Evolutionary conservation across 2,888 invertebrate species (phyloP).

Genomic region (Oligia strigilis): DNA sequence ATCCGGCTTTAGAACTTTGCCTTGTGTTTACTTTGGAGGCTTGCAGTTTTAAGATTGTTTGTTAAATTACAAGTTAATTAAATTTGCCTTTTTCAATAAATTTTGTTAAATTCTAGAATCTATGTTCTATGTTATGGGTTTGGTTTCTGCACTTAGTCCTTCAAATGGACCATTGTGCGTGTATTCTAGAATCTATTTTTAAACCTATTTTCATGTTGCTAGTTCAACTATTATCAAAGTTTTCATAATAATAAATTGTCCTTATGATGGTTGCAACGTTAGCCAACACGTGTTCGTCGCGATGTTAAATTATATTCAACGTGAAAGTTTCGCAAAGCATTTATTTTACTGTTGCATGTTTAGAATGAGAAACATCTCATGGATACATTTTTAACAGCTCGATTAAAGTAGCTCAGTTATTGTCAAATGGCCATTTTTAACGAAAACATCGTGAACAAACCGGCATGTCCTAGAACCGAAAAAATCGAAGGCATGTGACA

Average conservation of each 20-base stretch:
- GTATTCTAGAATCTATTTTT: background rate
- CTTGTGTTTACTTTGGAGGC: constrained; percentile 32
- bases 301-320: constrained; percentile 17
- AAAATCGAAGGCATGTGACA: too few relatives aligned
- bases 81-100: background rate
- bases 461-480: too few relatives aligned
- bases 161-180: too few relatives aligned
- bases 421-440: too few relatives aligned
- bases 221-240: background rate
- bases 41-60: constrained; percentile 11
- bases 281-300: constrained; percentile 10
- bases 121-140: too few relatives aligned
- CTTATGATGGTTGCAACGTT: background rate
- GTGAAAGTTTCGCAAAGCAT: constrained; percentile 44
- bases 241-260: background rate
- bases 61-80: constrained; percentile 9
- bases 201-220: background rate
- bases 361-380: constrained; percentile 6
- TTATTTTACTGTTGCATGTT: background rate
- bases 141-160: too few relatives aligned
- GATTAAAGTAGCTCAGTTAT: too few relatives aligned
- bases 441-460: too few relatives aligned
- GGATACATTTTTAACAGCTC: background rate
- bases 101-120: background rate
- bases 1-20: constrained; percentile 56